Base-by-base conservation (phyloP, 1,140 invertebrate species). In the Drosophila parabipectinata region DNA sequence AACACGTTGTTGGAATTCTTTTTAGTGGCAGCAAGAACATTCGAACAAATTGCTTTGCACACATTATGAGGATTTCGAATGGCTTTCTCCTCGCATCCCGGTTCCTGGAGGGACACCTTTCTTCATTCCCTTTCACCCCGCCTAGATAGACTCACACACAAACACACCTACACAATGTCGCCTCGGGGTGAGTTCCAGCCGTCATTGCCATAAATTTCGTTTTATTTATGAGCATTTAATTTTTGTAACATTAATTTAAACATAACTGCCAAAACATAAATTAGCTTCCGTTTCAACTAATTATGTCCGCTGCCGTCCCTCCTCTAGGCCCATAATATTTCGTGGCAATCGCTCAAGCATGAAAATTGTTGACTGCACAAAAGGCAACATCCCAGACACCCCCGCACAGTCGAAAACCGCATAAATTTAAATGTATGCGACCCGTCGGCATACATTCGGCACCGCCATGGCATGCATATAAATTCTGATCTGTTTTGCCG, bases 201-300 rank as follows among this genome's bases (percentile, higher is more conserved):
- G 55, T 64, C 47, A 37, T 9, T 56, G 37, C 68, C 72, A 88
- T 88, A 88, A 88, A 89, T 88, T 88, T 60, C 39, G 60, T 77
- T 88, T 87, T 87, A 91, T 91, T 91, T 91, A 91, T 91, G 80
- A 81, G 77, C 82, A 90, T 90, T 91, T 91, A 91, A 91, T 91
- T 88, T 83, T 81, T 91, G 82, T 91, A 85, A 91, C 90, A 91
- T 91, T 91, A 91, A 91, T 90, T 91, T 84, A 87, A 84, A 79
- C 79, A 90, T 90, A 91, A 91, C 90, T 91, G 90, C 85, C 90
- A 91, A 90, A 91, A 91, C 90, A 91, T 91, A 91, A 91, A 91
- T 91, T 90, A 90, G 85, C 85, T 91, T 90, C 90, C 90, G 85
- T 91, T 91, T 91, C 80, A 91, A 87, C 90, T 91, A 91, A 91